These are phyloP conservation scores for Trissolcus basalis DNA, from an alignment of 1,140 invertebrate species.

Conservation along the genomic window DNA sequence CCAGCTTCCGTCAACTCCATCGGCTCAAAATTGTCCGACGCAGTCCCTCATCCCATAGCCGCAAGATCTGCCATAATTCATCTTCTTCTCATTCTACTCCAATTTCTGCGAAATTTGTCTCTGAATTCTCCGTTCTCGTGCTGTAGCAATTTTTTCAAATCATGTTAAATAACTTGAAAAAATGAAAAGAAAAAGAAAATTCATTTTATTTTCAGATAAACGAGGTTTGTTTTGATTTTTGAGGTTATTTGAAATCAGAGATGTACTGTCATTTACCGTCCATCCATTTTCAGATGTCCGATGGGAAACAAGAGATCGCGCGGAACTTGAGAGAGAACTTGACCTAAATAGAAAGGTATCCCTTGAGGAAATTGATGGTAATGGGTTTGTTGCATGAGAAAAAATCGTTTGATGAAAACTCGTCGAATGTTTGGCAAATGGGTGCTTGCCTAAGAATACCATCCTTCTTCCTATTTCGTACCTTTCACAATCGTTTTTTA, in stretches of 20 bases:
- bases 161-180: too few relatives aligned
- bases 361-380: constrained; percentile 50
- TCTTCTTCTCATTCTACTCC: constrained; percentile 2
- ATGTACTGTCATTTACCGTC: constrained; percentile 28
- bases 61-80: constrained; percentile 8
- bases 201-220: too few relatives aligned
- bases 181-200: too few relatives aligned
- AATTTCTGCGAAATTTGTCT: too few relatives aligned
- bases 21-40: constrained; percentile 24
- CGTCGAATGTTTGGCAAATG: constrained; percentile 46
- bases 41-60: constrained; percentile 8
- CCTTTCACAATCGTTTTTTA: neutral
- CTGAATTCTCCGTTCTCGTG: too few relatives aligned
- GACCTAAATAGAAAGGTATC: constrained; percentile 47
- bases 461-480: constrained; percentile 19
- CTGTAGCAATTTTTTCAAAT: too few relatives aligned
- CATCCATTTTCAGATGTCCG: constrained; percentile 9
- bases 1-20: constrained; percentile 19
- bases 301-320: constrained; percentile 1
- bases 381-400: constrained; percentile 52
- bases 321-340: constrained; percentile 22
- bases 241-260: too few relatives aligned
- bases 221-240: too few relatives aligned
- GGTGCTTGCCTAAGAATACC: constrained; percentile 9
- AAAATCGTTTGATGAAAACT: constrained; percentile 45